Evolutionary conservation across 1,140 invertebrate species (phyloP), one percentile per base, ranked within the genome.

Genomic region (Dendroctonus valens): DNA sequence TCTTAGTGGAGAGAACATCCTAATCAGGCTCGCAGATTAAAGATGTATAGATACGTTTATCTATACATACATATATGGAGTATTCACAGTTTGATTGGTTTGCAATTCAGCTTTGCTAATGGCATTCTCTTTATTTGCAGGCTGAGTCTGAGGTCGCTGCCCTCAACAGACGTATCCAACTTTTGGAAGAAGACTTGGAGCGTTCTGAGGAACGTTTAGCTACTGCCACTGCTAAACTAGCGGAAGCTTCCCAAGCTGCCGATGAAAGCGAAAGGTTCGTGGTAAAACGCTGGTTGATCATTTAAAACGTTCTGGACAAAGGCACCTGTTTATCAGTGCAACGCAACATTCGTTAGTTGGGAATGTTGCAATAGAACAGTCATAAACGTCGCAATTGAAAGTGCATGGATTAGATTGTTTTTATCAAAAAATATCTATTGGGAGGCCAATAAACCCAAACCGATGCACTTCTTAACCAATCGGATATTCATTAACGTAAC

Each of bases 191-290:
- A 82, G 97, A 99, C 83, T 86, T 98, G 74, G 97, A 99, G 82
- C 90, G 96, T 83, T 97, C 96, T 69, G 97, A 99, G 82, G 95
- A 98, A 81, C 91, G 97, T 83, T 85, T 99, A 74, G 92, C 94
- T 77, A 94, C 94, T 72, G 96, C 96, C 80, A 96, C 96, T 75
- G 89, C 91, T 78, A 99, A 99, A 85, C 85, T 99, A 79, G 94
- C 98, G 70, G 96, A 99, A 86, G 97, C 97, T 74, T 97, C 96
- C 72, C 94, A 98, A 82, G 94, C 96, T 75, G 97, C 97, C 77
- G 97, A 99, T 88, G 97, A 99, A 84, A 97, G 94, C 79, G 97
- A 99, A 92, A 94, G 97, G 97, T 99, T 88, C 86, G 87, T 55
- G 26, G 7, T 55, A 26, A 26, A 26, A 3, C 26, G 26, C 26